A percentile compares a stretch with the other conserved stretches of the same genome.
phyloP scores from a whole-genome alignment of 1,140 invertebrate species.

The Penaeus japonicus region DNA sequence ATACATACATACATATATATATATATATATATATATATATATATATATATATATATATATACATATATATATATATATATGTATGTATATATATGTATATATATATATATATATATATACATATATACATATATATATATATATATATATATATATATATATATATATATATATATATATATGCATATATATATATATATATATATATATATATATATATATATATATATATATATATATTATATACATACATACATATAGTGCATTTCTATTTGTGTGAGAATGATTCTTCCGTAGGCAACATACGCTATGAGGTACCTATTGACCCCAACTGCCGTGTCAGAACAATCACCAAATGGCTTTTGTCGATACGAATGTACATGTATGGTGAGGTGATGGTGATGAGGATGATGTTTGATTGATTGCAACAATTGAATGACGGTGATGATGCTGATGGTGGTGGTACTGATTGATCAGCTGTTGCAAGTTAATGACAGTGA shows the following conservation, averaged over 20 bases:
- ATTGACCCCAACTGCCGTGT: too few relatives aligned
- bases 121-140: neutral
- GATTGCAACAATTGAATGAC: too few relatives aligned
- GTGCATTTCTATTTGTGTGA: too few relatives aligned
- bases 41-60: neutral
- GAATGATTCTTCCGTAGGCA: too few relatives aligned
- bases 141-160: neutral
- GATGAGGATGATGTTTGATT: too few relatives aligned
- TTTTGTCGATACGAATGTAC: too few relatives aligned
- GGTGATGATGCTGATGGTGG: too few relatives aligned
- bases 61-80: neutral
- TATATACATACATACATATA: neutral
- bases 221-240: neutral
- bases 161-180: neutral
- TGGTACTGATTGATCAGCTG: too few relatives aligned
- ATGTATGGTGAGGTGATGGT: too few relatives aligned
- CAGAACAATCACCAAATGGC: too few relatives aligned
- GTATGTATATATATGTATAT: neutral
- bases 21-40: neutral
- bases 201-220: constrained; percentile 31
- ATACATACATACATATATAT: neutral
- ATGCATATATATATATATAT: neutral
- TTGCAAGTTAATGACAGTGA: too few relatives aligned
- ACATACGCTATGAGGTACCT: too few relatives aligned
- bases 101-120: neutral